Evolutionary conservation across 2,888 invertebrate species (phyloP), one percentile per base, ranked within the genome.

Genomic region (Epirrita christyi): DNA sequence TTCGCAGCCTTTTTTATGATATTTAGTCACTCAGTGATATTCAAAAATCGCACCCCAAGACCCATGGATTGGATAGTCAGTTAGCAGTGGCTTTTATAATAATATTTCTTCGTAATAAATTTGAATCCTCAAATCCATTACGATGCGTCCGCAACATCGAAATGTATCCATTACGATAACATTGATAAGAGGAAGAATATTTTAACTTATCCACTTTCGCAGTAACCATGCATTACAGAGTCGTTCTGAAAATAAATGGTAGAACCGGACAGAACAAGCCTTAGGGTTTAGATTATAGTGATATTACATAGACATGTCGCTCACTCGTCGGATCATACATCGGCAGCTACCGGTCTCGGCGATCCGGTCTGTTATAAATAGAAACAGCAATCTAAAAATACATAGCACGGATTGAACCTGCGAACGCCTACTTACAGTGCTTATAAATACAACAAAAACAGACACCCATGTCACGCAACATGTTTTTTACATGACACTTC

Each of bases 361-460:
- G 66, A 85, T 82, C 89, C 86, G 86, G 90, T 88, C 80, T 63
- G 79, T 68, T 92, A 92, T 85, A 86, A 91, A 90, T 91, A 91
- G 86, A 79, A 49, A 55, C 37, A 63, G 53, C 63, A 55, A 63
- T 78, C 87, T 90, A 89, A 86, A 88, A 89, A 90, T 90, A 90
- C 72, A 64, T 78, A 73, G 76, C 80, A 84, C 82, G 78, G 84
- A 85, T 88, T 85, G 81, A 84, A 87, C 86, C 83, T 86, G 85
- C 84, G 75, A 78, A 76, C 67, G 51, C 60, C 56, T 54, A 61
- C 21, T 3, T 21, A 32, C 63, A 51, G 51, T 32, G 49, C 52
- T 47, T 38, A 55, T 45, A 57, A 51, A 41, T 48, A 51, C 14
- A 53, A 61, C 15, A 53, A 52, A 57, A 55, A 53, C 44, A 50